Base-by-base conservation (phyloP, 2,113 vertebrate species). In the Heteronetta atricapilla region DNA sequence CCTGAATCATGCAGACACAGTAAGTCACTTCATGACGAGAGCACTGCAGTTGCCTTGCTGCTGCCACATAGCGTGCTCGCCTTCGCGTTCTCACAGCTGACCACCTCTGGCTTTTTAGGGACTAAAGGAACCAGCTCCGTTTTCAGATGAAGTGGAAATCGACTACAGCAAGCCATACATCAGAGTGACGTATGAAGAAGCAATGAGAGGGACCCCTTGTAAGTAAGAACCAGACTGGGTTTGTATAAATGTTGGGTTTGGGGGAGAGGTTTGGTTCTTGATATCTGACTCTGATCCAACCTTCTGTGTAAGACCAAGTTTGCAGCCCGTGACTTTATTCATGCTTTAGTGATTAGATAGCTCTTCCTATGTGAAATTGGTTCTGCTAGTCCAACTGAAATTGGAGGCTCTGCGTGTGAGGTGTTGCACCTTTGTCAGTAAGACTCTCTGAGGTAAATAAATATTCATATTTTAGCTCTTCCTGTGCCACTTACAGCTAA, bases 141-240 rank as follows among this genome's bases (percentile, higher is more conserved):
- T 99, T 86, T 98, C 99, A 64, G 99, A 99, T 96, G 98, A 99
- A 97, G 97, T 99, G 81, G 97, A 98, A 92, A 96, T 96, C 2
- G 98, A 98, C 90, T 97, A 94, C 94, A 98, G 93, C 97, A 98
- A 98, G 80, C 98, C 98, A 3, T 99, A 99, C 66, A 67, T 95
- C 90, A 98, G 99, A 94, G 99, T 99, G 66, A 99, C 97, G 0
- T 98, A 99, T 97, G 99, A 99, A 70, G 98, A 99, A 94, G 99
- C 99, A 3, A 96, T 97, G 93, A 98, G 87, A 95, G 99, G 99
- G 84, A 99, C 99, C 23, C 98, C 98, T 38, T 91, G 99, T 99
- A 97, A 97, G 98, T 98, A 73, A 70, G 66, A n/a, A 20, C 28
- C 53, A 64, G 16, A 34, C 25, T 34, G 55, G 10, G 25, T 7